Conservation (phyloP, 1,140 invertebrate genomes). For the Bombus affinis region DNA sequence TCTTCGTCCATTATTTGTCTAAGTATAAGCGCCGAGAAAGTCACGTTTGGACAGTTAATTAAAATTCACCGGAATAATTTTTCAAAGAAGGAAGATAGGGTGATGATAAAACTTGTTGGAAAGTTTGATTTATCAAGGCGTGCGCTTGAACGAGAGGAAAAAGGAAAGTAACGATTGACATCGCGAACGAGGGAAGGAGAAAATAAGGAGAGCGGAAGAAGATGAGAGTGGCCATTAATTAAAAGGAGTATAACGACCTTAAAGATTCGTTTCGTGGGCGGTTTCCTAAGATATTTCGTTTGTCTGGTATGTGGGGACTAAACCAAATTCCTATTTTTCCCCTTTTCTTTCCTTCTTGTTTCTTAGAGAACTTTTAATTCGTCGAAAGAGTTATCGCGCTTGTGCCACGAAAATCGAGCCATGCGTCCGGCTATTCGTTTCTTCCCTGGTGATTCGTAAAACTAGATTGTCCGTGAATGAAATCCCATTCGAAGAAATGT, state of each 20-base stretch:
- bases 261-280: conserved; percentile 60
- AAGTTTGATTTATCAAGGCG: background rate
- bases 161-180: conserved; percentile 22
- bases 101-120: background rate
- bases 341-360: background rate
- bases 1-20: background rate
- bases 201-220: conserved; percentile 65
- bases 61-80: background rate
- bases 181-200: conserved; percentile 52
- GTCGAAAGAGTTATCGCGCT: conserved; percentile 35
- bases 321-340: conserved; percentile 27
- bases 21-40: background rate
- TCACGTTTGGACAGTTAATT: background rate
- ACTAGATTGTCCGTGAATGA: background rate
- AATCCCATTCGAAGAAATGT: background rate
- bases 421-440: background rate
- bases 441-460: background rate
- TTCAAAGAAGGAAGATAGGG: background rate
- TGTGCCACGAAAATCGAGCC: conserved; percentile 32
- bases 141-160: conserved; percentile 9
- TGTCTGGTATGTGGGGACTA: conserved; percentile 10
- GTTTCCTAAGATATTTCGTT: conserved; percentile 61
- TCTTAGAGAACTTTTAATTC: conserved; percentile 44
- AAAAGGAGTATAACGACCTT: conserved; percentile 66
- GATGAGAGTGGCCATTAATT: conserved; percentile 66